phyloP scores from a whole-genome alignment of 2,888 invertebrate species.

The Eupithecia exiguata region DNA sequence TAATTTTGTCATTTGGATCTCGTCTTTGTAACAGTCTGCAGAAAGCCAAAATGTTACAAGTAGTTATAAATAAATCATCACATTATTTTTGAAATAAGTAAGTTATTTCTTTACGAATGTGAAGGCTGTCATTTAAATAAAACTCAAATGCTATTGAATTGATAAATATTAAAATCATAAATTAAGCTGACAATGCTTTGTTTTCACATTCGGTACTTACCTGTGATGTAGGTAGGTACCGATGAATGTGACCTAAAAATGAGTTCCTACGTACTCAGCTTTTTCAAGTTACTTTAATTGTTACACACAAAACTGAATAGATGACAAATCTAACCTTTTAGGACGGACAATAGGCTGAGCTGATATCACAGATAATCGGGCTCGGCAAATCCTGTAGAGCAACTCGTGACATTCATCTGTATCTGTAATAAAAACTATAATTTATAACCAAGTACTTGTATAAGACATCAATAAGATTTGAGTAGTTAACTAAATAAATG shows the following conservation, averaged over 20 bases:
- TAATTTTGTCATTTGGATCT: background rate
- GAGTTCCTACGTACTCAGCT: background rate
- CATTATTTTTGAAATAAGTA: background rate
- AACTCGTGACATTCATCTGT: slow-evolving; percentile 77
- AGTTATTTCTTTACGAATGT: background rate
- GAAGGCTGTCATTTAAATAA: background rate
- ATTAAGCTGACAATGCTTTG: background rate
- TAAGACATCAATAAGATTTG: slow-evolving; percentile 1
- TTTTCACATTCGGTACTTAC: background rate
- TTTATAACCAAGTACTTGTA: background rate
- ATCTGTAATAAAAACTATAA: slow-evolving; percentile 56
- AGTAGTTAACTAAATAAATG: background rate
- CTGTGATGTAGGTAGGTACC: background rate
- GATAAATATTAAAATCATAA: background rate
- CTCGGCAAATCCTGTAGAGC: slow-evolving; percentile 82
- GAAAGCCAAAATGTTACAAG: too few relatives aligned
- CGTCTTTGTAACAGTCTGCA: too few relatives aligned
- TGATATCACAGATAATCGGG: slow-evolving; percentile 85
- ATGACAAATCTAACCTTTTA: slow-evolving; percentile 69
- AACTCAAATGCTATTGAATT: background rate
- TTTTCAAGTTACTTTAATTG: background rate
- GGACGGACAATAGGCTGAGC: slow-evolving; percentile 85
- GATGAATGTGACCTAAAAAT: background rate
- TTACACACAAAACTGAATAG: background rate
- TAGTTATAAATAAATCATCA: too few relatives aligned